phyloP scores from a whole-genome alignment of 2,113 vertebrate genomes.

The Nothobranchius kuhntae region DNA sequence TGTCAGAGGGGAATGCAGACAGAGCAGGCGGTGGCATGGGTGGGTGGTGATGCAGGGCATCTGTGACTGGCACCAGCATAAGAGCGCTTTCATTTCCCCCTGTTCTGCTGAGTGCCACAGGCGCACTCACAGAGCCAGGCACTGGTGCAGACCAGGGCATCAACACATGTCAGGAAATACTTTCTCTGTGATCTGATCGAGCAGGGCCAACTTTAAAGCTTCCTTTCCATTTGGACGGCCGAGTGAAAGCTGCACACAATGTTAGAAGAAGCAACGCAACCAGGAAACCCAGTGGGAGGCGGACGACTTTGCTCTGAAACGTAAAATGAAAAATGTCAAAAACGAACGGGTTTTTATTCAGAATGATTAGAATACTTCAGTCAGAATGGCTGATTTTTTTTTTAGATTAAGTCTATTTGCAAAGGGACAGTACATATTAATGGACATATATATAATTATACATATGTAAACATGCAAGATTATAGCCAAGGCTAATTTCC shows the following conservation, averaged over 20 bases:
- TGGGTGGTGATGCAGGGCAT: slow-evolving; percentile 69
- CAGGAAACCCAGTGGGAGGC: slow-evolving; percentile 28
- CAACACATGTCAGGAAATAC: slow-evolving; percentile 78
- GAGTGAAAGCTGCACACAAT: slow-evolving; percentile 31
- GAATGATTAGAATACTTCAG: no score
- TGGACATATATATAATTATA: no score
- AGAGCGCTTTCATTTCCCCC: slow-evolving; percentile 71
- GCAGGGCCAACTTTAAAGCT: slow-evolving; percentile 37
- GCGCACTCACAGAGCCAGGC: slow-evolving; percentile 64
- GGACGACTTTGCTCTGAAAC: slow-evolving; percentile 4
- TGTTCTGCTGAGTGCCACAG: slow-evolving; percentile 65
- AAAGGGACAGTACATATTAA: no score
- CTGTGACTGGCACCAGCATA: slow-evolving; percentile 76
- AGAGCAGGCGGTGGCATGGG: slow-evolving; percentile 67
- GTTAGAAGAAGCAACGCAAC: slow-evolving; percentile 22
- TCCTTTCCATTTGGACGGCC: slow-evolving; percentile 55
- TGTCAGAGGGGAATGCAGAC: slow-evolving; percentile 76
- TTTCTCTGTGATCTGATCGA: slow-evolving; percentile 73
- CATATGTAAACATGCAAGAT: no score
- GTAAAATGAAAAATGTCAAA: background rate
- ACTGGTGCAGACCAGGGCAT: slow-evolving; percentile 67
- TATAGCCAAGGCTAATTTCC: no score
- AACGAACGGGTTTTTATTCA: no score
- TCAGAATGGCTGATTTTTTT: no score
- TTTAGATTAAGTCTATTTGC: no score